Conservation (phyloP, 2,797 vertebrate species). For the Lepus oiostolus region DNA sequence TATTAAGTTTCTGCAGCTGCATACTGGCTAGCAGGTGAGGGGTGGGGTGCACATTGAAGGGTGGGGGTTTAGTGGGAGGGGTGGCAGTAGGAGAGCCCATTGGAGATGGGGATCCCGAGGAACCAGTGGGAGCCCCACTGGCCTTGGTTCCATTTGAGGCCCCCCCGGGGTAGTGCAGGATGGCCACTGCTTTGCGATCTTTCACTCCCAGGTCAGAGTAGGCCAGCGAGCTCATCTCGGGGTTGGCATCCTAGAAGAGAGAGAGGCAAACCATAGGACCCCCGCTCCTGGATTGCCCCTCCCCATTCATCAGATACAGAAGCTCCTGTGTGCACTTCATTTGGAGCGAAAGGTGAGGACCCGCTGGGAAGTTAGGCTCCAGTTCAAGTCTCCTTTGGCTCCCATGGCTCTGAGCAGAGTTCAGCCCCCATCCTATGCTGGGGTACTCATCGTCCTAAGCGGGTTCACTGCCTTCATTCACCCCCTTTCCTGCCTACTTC, state of each 20-base stretch:
- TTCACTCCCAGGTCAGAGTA: conserved; percentile 88
- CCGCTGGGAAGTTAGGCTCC: conserved; percentile 13
- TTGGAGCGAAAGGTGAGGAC: neutral
- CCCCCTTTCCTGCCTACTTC: neutral
- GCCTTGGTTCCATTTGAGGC: conserved; percentile 88
- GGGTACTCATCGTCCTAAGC: neutral
- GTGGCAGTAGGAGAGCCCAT: conserved; percentile 40
- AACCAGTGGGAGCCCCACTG: conserved; percentile 71
- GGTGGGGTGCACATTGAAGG: conserved; percentile 88
- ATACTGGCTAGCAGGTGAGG: conserved; percentile 91
- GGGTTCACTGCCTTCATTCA: neutral
- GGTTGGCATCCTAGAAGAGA: conserved; percentile 72
- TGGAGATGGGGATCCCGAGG: conserved; percentile 63
- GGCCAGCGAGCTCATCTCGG: conserved; percentile 90
- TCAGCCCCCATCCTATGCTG: neutral
- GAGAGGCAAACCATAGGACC: conserved; percentile 23
- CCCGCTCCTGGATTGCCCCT: neutral
- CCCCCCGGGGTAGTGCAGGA: conserved; percentile 88
- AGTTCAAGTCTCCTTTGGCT: conserved; percentile 6
- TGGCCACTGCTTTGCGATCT: conserved; percentile 88
- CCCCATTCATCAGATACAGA: neutral
- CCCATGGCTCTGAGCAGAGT: neutral
- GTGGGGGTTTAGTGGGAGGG: conserved; percentile 87
- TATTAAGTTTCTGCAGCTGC: conserved; percentile 93
- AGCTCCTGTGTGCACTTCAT: neutral